Evolutionary conservation across 2,888 invertebrate species (phyloP), one percentile per base, ranked within the genome.

Genomic region (Pachydiplax longipennis): DNA sequence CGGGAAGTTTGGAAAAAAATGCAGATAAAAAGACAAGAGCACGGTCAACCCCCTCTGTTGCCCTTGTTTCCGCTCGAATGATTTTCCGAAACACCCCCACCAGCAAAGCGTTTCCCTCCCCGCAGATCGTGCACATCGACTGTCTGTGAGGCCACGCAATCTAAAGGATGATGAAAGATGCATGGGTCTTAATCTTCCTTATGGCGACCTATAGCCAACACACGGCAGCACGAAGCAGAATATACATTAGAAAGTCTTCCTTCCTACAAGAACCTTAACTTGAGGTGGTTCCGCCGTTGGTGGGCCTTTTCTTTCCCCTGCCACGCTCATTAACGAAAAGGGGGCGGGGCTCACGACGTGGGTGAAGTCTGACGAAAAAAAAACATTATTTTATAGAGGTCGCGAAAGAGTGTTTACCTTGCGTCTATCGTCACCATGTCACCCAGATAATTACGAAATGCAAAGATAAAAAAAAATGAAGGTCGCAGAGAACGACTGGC

Each of bases 1-100:
- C 65, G 18, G 65, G 65, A 65, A 65, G 65, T 65, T 65, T 5
- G 25, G 25, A 65, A 65, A 65, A 61, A 65, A 65, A 65, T 1
- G 8, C 18, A 65, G 8, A 65, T n/a, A 65, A 25, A 65, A 87
- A 87, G 61, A 58, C 87, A 65, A 58, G 83, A 15, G 40, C 61
- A 87, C 61, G 87, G 87, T 87, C 87, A 87, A 87, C 87, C 87
- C 87, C 83, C 83, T 83, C 58, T 58, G 58, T 48, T 58, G 61
- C 87, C 61, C 87, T 87, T 61, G 87, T 87, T 87, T 87, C 87
- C 87, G 61, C 87, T 22, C 37, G 8, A 61, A 61, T 58, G 61
- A 87, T n/a, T 87, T 87, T 87, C 61, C 58, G 87, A 58, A 87
- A 87, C 87, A 37, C 65, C 65, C 37, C n/a, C 65, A 12, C n/a